Percentiles rank a stretch among this genome's conserved stretches.
Evolutionary conservation across 2,113 vertebrate genomes (phyloP).

Genomic region (Columba livia): DNA sequence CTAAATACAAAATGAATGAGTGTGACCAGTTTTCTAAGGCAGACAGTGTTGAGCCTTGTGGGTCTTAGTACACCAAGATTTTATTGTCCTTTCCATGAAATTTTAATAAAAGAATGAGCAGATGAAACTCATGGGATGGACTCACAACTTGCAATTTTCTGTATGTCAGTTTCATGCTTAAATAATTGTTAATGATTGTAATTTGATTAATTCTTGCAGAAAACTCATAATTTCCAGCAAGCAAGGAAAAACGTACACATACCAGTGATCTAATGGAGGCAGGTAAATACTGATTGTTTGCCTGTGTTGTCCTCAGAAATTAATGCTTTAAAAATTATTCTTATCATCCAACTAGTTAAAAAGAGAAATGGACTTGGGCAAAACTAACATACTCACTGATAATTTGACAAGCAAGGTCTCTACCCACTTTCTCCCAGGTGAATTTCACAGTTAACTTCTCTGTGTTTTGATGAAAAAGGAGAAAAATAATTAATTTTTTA

Average conservation of each 20-base stretch:
- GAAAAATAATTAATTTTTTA: not conserved
- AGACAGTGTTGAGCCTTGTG: not conserved
- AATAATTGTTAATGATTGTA: conserved; percentile 53
- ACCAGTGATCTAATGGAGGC: not conserved
- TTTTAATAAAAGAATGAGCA: conserved; percentile 60
- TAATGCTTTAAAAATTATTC: not conserved
- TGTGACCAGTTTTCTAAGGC: not conserved
- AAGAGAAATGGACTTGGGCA: not conserved
- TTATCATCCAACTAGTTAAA: not conserved
- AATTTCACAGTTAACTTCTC: conserved; percentile 13
- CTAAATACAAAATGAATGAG: not conserved
- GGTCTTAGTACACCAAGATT: not conserved
- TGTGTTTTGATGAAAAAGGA: not conserved
- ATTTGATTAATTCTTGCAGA: conserved; percentile 52
- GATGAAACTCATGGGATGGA: conserved; percentile 40
- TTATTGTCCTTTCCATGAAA: conserved; percentile 31
- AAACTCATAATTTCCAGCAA: conserved; percentile 31
- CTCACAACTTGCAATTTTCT: conserved; percentile 53
- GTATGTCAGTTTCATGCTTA: conserved; percentile 36
- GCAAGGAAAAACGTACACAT: not conserved
- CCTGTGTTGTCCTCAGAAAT: not conserved
- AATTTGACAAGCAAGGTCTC: conserved; percentile 16
- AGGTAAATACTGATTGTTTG: conserved; percentile 14
- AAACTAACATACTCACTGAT: not conserved
- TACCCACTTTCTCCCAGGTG: not conserved